Evolutionary conservation across 1,140 invertebrate genomes (phyloP).

Genomic region (Agraylea sexmaculata): DNA sequence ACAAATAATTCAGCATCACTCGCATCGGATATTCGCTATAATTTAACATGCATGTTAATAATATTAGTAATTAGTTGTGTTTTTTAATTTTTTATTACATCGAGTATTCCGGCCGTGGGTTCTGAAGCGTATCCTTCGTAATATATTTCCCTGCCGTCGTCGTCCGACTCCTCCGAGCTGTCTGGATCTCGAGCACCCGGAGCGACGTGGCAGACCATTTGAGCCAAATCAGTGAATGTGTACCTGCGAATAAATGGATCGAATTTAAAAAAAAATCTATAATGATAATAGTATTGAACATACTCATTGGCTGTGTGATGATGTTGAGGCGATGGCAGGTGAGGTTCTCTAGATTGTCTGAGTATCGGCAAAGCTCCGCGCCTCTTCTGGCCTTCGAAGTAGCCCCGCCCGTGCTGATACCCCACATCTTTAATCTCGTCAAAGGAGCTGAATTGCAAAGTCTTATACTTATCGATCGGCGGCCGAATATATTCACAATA

Average conservation of each 20-base stretch:
- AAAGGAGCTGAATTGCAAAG: slow-evolving; percentile 93
- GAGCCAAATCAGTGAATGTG: slow-evolving; percentile 90
- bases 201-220: slow-evolving; percentile 87
- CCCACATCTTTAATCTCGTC: slow-evolving; percentile 88
- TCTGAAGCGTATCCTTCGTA: slow-evolving; percentile 78
- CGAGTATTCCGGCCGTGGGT: slow-evolving; percentile 44
- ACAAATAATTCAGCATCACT: no score
- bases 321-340: slow-evolving; percentile 21
- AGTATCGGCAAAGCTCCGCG: slow-evolving; percentile 42
- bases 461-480: slow-evolving; percentile 95
- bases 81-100: slow-evolving; percentile 23
- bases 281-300: background rate
- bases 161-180: slow-evolving; percentile 40
- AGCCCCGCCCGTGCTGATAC: slow-evolving; percentile 68
- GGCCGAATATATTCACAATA: slow-evolving; percentile 98
- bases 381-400: slow-evolving; percentile 70
- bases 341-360: slow-evolving; percentile 32
- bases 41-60: no score
- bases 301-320: slow-evolving; percentile 34
- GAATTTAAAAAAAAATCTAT: background rate
- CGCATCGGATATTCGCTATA: no score
- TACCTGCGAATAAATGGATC: slow-evolving; percentile 41
- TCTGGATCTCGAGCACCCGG: slow-evolving; percentile 41
- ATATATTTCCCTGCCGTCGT: slow-evolving; percentile 55
- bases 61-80: background rate